phyloP scores from a whole-genome alignment of 2,113 vertebrate genomes.

The Camelus dromedarius region DNA sequence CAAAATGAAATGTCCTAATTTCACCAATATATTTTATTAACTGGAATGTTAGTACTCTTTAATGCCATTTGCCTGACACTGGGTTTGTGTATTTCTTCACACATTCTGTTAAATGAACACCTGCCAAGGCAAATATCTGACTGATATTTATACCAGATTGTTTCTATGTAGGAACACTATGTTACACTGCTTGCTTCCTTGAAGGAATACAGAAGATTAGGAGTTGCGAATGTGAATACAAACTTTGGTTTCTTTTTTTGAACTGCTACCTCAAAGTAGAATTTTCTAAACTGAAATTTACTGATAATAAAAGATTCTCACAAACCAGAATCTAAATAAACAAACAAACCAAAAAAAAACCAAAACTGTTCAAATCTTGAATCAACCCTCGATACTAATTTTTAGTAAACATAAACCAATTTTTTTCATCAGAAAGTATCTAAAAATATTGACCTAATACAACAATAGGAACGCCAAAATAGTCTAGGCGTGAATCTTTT shows the following conservation, averaged over 20 bases:
- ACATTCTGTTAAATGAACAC: slow-evolving; percentile 78
- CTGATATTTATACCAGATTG: slow-evolving; percentile 82
- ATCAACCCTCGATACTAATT: not conserved
- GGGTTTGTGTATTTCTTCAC: slow-evolving; percentile 81
- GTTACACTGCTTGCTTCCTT: slow-evolving; percentile 55
- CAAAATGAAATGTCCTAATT: slow-evolving; percentile 69
- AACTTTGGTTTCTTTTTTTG: slow-evolving; percentile 39
- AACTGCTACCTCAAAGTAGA: slow-evolving; percentile 16
- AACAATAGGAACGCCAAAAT: slow-evolving; percentile 5
- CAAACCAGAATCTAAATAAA: slow-evolving; percentile 44
- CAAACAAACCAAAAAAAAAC: not conserved
- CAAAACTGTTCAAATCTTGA: not conserved
- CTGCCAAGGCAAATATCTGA: slow-evolving; percentile 83
- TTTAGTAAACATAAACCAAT: not conserved
- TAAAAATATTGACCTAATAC: not conserved
- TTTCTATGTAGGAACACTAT: slow-evolving; percentile 77
- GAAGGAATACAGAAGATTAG: slow-evolving; percentile 59
- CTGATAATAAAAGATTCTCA: not conserved
- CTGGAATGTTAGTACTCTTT: slow-evolving; percentile 75
- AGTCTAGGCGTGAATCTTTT: not conserved
- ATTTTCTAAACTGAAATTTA: slow-evolving; percentile 53
- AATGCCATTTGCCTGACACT: slow-evolving; percentile 71
- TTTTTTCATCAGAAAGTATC: not conserved
- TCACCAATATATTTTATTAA: slow-evolving; percentile 70
- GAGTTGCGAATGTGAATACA: slow-evolving; percentile 38